These are phyloP conservation scores for Entomyzon cyanotis DNA, from an alignment of 2,113 vertebrate genomes.

Conservation along the genomic window DNA sequence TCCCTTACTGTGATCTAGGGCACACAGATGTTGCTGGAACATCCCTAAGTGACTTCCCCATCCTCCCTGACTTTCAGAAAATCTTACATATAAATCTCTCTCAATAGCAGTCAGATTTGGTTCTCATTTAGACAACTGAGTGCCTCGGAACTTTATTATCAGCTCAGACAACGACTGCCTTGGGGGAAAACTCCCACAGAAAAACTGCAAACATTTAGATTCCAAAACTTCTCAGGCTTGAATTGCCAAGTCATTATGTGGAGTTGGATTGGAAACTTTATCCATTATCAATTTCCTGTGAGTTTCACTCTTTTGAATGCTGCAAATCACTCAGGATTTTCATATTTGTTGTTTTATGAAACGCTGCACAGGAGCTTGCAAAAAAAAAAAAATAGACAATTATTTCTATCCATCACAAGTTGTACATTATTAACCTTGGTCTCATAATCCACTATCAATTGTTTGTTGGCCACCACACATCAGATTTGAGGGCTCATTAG, in stretches of 20 bases:
- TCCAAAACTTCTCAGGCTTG: not conserved
- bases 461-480: not conserved
- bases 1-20: not conserved
- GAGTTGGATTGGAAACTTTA: not conserved
- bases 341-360: not conserved
- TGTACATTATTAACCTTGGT: not conserved
- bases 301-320: not conserved
- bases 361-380: not conserved
- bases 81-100: not conserved
- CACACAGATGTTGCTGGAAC: not conserved
- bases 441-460: not conserved
- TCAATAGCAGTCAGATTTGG: not conserved
- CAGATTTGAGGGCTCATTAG: not conserved
- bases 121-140: not conserved
- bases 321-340: not conserved
- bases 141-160: not conserved
- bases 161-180: not conserved
- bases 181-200: not conserved
- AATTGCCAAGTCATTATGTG: not conserved
- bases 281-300: not conserved
- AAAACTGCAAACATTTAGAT: not conserved
- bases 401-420: not conserved
- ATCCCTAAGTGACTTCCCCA: not conserved
- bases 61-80: not conserved
- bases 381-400: not conserved